Percentiles rank a stretch among this genome's conserved stretches.
Evolutionary conservation across 2,797 vertebrate species (phyloP).

Genomic region (Triplophysa yarkandensis): DNA sequence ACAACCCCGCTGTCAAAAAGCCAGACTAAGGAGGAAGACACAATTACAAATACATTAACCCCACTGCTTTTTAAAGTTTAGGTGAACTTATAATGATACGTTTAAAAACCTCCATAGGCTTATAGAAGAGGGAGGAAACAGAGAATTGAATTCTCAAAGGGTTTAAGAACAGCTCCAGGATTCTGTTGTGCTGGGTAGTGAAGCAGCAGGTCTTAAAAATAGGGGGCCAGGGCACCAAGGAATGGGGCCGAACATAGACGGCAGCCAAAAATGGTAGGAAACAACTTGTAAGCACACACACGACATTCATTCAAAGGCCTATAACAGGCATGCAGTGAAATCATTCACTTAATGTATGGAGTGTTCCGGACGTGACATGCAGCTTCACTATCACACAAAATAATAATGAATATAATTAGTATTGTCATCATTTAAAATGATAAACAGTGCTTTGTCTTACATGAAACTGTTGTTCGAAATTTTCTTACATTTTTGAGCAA

Average conservation of each 20-base stretch:
- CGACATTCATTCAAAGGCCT: conserved; percentile 32
- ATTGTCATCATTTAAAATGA: too few species aligned
- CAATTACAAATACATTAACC: conserved; percentile 13
- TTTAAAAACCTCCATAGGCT: not conserved
- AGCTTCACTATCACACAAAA: too few species aligned
- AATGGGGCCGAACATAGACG: conserved; percentile 33
- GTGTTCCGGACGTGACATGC: too few species aligned
- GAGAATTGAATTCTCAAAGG: conserved; percentile 5
- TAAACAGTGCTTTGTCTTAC: too few species aligned
- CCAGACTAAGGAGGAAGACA: not conserved
- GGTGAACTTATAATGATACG: not conserved
- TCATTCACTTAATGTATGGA: conserved; percentile 3
- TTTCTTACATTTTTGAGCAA: too few species aligned
- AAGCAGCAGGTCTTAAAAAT: conserved; percentile 2
- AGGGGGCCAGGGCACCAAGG: conserved; percentile 28
- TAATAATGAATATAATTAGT: too few species aligned
- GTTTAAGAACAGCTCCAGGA: conserved; percentile 23
- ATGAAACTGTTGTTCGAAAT: too few species aligned
- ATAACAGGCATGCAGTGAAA: conserved; percentile 21
- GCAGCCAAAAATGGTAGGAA: conserved; percentile 47
- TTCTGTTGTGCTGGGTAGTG: conserved; percentile 16
- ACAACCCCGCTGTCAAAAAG: conserved; percentile 30
- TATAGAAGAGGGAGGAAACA: not conserved
- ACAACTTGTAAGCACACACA: conserved; percentile 30
- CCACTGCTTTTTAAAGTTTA: conserved; percentile 8